Evolutionary conservation across 2,888 invertebrate species (phyloP).

Genomic region (Volucella bombylans): DNA sequence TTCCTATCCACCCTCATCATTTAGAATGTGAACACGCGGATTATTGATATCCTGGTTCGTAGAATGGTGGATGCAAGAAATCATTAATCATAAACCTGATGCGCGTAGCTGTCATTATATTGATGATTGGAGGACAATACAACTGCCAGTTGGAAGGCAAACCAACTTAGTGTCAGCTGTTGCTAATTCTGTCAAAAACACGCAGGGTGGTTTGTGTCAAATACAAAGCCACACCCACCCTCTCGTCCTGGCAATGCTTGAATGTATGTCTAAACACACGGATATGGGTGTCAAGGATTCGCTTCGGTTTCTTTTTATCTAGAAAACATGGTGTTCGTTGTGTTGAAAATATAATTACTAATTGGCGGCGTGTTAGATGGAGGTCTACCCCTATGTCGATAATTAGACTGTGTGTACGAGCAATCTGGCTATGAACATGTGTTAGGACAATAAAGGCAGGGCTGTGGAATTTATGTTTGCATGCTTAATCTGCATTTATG

Average conservation of each 20-base stretch:
- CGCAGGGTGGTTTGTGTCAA: slow-evolving; percentile 18
- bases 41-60: background rate
- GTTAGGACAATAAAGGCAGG: slow-evolving; percentile 14
- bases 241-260: no score
- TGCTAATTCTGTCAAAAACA: slow-evolving; percentile 39
- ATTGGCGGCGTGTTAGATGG: slow-evolving; percentile 12
- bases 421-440: slow-evolving; percentile 37
- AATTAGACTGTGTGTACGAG: slow-evolving; percentile 30
- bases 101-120: slow-evolving; percentile 18
- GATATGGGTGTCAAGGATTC: slow-evolving; percentile 27
- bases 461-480: slow-evolving; percentile 20
- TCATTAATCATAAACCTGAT: slow-evolving; percentile 46
- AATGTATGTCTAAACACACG: background rate
- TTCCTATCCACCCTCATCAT: slow-evolving; percentile 7
- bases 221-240: background rate
- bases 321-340: slow-evolving; percentile 24
- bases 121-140: slow-evolving; percentile 11
- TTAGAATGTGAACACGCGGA: background rate
- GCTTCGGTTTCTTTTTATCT: background rate
- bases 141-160: slow-evolving; percentile 31
- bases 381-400: slow-evolving; percentile 37
- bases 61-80: slow-evolving; percentile 13
- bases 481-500: slow-evolving; percentile 40
- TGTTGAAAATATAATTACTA: slow-evolving; percentile 37
- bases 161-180: slow-evolving; percentile 50